phyloP scores from a whole-genome alignment of 2,797 vertebrate species.

The Philypnodon macrostomus region DNA sequence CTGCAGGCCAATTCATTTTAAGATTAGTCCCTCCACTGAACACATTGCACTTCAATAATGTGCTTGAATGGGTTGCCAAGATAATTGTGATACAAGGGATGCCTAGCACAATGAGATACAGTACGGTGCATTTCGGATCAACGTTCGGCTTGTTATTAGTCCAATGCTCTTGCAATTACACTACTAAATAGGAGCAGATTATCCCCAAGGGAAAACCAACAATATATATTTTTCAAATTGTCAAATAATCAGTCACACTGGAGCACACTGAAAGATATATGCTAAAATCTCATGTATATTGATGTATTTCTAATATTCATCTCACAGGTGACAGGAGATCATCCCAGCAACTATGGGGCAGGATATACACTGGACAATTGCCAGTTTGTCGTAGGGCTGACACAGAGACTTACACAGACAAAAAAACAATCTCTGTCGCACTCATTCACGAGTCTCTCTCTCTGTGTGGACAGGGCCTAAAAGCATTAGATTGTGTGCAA shows the following conservation, averaged over 20 bases:
- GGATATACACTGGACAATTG: no score
- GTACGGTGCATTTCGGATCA: not conserved
- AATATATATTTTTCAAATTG: not conserved
- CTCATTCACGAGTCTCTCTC: no score
- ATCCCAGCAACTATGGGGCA: no score
- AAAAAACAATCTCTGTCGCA: no score
- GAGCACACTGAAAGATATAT: not conserved
- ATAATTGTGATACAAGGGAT: not conserved
- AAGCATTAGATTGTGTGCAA: no score
- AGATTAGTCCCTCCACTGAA: constrained; percentile 27
- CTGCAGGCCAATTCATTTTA: constrained; percentile 10
- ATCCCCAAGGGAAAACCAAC: not conserved
- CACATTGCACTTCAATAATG: constrained; percentile 14
- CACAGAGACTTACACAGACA: no score
- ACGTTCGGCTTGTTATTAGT: not conserved
- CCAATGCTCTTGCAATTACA: not conserved
- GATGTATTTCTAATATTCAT: no score
- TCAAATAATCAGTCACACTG: not conserved
- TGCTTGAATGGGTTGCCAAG: not conserved
- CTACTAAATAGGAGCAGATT: not conserved
- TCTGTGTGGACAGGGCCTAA: no score
- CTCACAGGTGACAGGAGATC: no score
- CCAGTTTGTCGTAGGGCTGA: no score
- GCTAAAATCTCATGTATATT: no score
- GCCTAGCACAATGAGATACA: not conserved